Base-by-base conservation (phyloP, 2,888 invertebrate species). In the Eugnorisma glareosa region DNA sequence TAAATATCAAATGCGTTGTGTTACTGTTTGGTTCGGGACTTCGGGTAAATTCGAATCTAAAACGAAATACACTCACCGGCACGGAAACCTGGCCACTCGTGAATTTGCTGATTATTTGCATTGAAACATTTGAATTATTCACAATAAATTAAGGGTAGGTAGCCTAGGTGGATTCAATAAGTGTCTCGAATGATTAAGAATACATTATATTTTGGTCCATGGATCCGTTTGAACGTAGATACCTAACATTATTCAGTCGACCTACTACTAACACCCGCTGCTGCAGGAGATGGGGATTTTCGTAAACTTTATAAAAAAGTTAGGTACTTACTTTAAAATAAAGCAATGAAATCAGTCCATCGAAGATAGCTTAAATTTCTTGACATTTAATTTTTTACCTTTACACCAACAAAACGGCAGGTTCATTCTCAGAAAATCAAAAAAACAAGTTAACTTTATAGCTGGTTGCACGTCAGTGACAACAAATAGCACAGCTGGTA, bases 1-100 rank as follows among this genome's bases (percentile, higher is more conserved):
- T 57, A 68, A 84, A 78, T 51, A 75, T 75, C n/a, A 35, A 68
- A 54, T 45, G 54, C 13, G 8, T 2, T 70, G 28, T 67, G 40
- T 21, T 63, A 51, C 74, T 79, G 35, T 79, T 67, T 7, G 15
- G 21, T 37, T n/a, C 4, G 43, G 1, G 35, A 63, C 18, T 68
- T 69, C 40, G 40, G n/a, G 18, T 37, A 11, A 40, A 11, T 37
- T 43, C 1, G 6, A 18, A 37, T n/a, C 28, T 37, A 35, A 40
- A 43, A 18, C 63, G 13, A 28, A 54, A 40, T 40, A 40, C 40
- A 40, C 40, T 10, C 10, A 40, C 40, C 40, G 40, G 40, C 40
- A 40, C 40, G 40, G 40, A 11, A 40, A 10, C 40, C 11, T 40
- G 1, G 40, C n/a, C n/a, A n/a, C n/a, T n/a, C n/a, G n/a, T n/a